These are phyloP conservation scores for Helogale parvula DNA, from an alignment of 2,113 vertebrate genomes.

Conservation along the genomic window DNA sequence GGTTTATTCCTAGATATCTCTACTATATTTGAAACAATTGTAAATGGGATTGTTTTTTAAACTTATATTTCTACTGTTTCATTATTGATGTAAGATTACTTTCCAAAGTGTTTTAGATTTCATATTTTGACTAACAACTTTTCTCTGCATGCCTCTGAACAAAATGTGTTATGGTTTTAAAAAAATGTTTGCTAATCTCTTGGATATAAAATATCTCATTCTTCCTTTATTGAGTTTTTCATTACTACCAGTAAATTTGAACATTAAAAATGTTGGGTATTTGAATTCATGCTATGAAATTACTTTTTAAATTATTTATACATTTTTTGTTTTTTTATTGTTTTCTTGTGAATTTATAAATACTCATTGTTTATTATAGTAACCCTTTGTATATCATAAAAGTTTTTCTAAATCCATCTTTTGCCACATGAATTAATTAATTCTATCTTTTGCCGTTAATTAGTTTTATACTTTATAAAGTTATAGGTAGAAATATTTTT, in stretches of 20 bases:
- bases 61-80: not conserved
- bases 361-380: not conserved
- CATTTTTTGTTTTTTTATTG: not conserved
- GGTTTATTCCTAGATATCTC: not conserved
- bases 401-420: not conserved
- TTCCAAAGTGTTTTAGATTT: constrained; percentile 29
- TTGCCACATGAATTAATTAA: not conserved
- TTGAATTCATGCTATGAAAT: not conserved
- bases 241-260: not conserved
- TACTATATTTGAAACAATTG: not conserved
- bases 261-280: not conserved
- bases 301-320: not conserved
- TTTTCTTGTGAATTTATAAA: not conserved
- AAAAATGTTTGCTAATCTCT: not conserved
- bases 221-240: not conserved
- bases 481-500: not conserved
- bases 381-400: not conserved
- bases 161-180: not conserved
- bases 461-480: not conserved
- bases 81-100: not conserved
- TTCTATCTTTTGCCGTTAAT: not conserved
- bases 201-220: not conserved
- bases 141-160: not conserved
- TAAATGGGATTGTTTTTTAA: not conserved
- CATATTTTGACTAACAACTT: not conserved